Base-by-base conservation (phyloP, 92 coral and sea anemone species). In the Pocillopora meandrina region DNA sequence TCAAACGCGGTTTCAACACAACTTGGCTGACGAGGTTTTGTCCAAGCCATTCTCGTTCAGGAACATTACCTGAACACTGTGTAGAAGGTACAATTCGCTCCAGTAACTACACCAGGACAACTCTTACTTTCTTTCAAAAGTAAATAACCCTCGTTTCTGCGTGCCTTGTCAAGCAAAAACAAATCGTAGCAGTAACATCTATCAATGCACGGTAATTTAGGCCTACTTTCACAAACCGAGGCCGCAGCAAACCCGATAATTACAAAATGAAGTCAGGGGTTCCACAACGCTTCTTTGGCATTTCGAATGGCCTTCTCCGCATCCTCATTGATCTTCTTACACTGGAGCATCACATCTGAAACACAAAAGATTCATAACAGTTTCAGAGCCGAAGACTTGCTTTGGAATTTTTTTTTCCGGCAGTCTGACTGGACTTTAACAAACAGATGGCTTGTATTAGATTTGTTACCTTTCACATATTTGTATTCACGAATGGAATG, bases 271-370 rank as follows among this genome's bases (percentile, higher is more conserved):
- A 31, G 67, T 85, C 64, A 66, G n/a, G 84, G 18, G 59, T 66
- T 85, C 98, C 98, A 96, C 67, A 93, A 61, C 23, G 99, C 95
- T 34, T 93, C 67, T 21, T 82, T 93, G 12, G 99, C 98, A 85
- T 92, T 89, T 18, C 80, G 65, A 67, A 94, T 91, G 58, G 97
- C 91, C 73, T 87, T 68, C 18, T 90, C 88, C n/a, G 99, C 99
- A 34, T 94, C 98, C n/a, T 89, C 93, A 74, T 96, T 94, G 20
- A 90, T 74, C 56, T 77, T 91, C 78, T 82, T 89, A 81, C 99
- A 96, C 78, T 89, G 92, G 11, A 87, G 75, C 35, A 96, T 75
- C 65, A 96, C 91, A 72, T 92, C 99, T 96, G 89, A 61, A 84
- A 82, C 63, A 65, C 60, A 20, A 20, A 74, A 74, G 34, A 61